Percentiles rank a stretch among this genome's conserved stretches.
These are phyloP conservation scores for Larimichthys polyactis DNA, from an alignment of 2,113 vertebrate species.

Conservation along the genomic window DNA sequence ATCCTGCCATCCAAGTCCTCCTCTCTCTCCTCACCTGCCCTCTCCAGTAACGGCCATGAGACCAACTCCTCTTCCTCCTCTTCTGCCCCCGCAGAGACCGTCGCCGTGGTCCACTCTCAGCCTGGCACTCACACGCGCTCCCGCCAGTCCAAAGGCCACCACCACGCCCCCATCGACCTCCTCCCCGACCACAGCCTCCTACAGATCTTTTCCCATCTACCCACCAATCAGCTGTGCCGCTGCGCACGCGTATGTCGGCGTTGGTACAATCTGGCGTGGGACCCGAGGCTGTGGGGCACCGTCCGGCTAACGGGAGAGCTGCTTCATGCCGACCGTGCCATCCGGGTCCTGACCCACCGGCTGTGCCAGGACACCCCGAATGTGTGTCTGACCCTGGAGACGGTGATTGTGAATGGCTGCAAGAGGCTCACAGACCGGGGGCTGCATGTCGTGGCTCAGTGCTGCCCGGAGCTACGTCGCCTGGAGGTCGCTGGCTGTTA, in stretches of 20 bases:
- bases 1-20: conserved; percentile 90
- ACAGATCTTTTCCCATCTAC: conserved; percentile 93
- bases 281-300: conserved; percentile 94
- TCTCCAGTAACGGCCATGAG: conserved; percentile 89
- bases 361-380: conserved; percentile 98
- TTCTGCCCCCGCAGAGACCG: conserved; percentile 91
- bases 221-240: conserved; percentile 97
- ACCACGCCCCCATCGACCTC: conserved; percentile 86
- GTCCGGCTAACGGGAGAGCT: conserved; percentile 93
- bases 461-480: conserved; percentile 93
- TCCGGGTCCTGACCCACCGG: conserved; percentile 93
- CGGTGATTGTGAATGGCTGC: conserved; percentile 92
- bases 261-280: conserved; percentile 99
- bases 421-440: conserved; percentile 96
- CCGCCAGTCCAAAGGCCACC: conserved; percentile 86
- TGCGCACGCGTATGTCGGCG: conserved; percentile 93
- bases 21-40: conserved; percentile 87
- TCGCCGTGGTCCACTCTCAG: conserved; percentile 94
- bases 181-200: conserved; percentile 91
- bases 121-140: conserved; percentile 88
- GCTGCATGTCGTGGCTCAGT: conserved; percentile 94
- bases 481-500: conserved; percentile 96
- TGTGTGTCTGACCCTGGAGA: conserved; percentile 97
- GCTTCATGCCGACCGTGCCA: conserved; percentile 93
- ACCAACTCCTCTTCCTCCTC: conserved; percentile 91